Conservation (phyloP, 53 echinoderm and acorn worm genomes). For the Luidia sarsii region DNA sequence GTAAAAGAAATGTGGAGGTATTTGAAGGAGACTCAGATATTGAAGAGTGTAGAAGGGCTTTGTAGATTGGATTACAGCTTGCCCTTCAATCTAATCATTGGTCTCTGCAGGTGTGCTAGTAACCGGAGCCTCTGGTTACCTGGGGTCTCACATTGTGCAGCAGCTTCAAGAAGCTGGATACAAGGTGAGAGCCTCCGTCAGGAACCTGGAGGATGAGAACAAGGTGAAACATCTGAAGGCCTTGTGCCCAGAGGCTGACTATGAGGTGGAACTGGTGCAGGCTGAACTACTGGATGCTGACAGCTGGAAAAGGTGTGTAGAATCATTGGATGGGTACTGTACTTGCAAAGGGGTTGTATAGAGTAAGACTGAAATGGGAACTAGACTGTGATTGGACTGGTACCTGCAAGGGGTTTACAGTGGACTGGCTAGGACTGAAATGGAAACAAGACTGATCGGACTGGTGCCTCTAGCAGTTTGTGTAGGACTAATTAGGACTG, state of each 20-base stretch:
- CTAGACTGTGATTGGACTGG: too few species aligned
- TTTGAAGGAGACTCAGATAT: too few species aligned
- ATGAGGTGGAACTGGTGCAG: slow-evolving; percentile 83
- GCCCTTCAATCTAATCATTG: slow-evolving; percentile 24
- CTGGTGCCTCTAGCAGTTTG: too few species aligned
- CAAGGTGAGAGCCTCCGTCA: slow-evolving; percentile 81
- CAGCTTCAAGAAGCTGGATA: slow-evolving; percentile 73
- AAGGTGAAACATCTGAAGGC: slow-evolving; percentile 77
- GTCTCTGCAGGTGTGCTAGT: slow-evolving; percentile 78
- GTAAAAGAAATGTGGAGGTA: too few species aligned
- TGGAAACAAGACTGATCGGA: too few species aligned
- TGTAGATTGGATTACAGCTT: not conserved
- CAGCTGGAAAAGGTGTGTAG: slow-evolving; percentile 86
- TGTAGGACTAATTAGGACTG: too few species aligned
- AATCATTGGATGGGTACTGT: too few species aligned
- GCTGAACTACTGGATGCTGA: slow-evolving; percentile 81
- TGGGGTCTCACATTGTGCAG: slow-evolving; percentile 76
- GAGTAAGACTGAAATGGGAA: too few species aligned
- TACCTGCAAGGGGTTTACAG: too few species aligned
- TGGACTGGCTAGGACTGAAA: too few species aligned
- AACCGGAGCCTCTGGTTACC: slow-evolving; percentile 89
- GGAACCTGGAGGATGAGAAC: slow-evolving; percentile 73
- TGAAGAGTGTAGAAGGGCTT: too few species aligned
- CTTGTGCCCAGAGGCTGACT: slow-evolving; percentile 75
- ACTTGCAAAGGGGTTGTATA: too few species aligned